phyloP scores from a whole-genome alignment of 2,797 vertebrate species.

The Ficedula albicollis region DNA sequence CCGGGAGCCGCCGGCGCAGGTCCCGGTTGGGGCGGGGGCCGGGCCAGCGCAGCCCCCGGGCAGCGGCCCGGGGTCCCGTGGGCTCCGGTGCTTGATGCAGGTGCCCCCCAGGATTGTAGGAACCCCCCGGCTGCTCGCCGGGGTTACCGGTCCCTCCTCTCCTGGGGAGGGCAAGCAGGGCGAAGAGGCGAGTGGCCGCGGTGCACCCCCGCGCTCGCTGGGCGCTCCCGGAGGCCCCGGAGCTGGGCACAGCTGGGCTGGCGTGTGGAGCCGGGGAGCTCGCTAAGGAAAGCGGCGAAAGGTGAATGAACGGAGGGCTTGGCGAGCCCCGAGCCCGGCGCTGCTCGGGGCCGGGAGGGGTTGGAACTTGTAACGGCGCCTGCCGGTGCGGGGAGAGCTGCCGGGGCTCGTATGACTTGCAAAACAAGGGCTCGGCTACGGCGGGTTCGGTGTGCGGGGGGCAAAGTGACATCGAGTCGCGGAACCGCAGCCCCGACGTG shows the following conservation, averaged over 20 bases:
- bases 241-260: neutral
- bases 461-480: accelerated
- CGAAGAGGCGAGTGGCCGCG: neutral
- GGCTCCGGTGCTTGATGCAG: neutral
- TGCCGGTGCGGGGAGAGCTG: neutral
- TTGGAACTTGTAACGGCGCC: neutral
- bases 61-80: neutral
- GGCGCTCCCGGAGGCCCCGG: neutral
- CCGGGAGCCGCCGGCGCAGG: no score
- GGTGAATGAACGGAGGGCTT: neutral
- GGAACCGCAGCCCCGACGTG: accelerated
- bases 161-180: accelerated
- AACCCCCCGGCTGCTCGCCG: accelerated
- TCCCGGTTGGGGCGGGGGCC: neutral
- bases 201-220: neutral
- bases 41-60: neutral
- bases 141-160: accelerated
- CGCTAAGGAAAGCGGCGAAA: accelerated
- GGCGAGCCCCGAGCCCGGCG: accelerated
- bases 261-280: neutral
- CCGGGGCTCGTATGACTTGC: neutral
- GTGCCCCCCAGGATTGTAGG: neutral
- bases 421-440: neutral
- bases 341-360: neutral
- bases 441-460: neutral